These are phyloP conservation scores for Empidonax traillii DNA, from an alignment of 2,113 vertebrate genomes.

Conservation along the genomic window DNA sequence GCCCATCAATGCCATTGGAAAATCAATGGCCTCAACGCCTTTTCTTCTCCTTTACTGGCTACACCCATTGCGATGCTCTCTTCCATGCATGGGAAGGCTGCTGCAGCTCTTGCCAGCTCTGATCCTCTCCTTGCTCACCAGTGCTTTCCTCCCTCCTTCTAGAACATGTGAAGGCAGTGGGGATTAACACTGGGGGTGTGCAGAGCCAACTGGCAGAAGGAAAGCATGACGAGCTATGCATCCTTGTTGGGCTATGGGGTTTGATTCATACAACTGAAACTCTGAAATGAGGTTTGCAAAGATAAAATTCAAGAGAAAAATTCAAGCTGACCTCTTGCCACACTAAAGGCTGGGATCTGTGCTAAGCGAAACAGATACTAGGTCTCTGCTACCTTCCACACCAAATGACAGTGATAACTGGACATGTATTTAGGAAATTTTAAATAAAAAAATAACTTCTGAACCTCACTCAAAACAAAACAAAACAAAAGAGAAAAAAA, in stretches of 20 bases:
- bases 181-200: not conserved
- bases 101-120: not conserved
- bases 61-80: fast-evolving
- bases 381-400: not conserved
- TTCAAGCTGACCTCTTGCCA: not conserved
- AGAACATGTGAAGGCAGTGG: not conserved
- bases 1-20: not conserved
- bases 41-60: not conserved
- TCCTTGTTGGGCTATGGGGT: not conserved
- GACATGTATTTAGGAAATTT: not conserved
- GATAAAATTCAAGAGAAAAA: not conserved
- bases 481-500: not conserved
- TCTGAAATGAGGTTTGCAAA: not conserved
- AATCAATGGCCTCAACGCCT: not conserved
- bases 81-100: not conserved
- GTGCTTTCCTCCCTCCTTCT: not conserved
- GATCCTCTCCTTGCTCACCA: not conserved
- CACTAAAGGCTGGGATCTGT: not conserved
- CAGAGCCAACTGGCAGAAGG: not conserved
- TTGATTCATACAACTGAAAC: not conserved
- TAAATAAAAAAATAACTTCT: not conserved
- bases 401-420: not conserved
- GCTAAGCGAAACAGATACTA: not conserved
- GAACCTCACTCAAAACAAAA: not conserved
- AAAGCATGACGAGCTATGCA: not conserved